Evolutionary conservation across 2,797 vertebrate genomes (phyloP).

Genomic region (Pangasius krempfi): DNA sequence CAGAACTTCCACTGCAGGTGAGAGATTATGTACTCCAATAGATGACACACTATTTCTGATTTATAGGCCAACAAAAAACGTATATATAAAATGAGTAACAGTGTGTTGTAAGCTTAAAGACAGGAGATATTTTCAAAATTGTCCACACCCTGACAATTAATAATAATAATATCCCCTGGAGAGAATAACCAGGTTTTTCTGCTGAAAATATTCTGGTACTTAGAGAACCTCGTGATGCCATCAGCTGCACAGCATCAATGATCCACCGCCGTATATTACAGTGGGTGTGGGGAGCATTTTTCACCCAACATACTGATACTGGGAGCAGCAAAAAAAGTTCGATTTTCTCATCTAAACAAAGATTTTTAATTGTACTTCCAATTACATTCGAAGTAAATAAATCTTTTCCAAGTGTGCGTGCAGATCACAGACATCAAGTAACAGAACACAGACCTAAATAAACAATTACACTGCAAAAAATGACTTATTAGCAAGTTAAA

Average conservation of each 20-base stretch:
- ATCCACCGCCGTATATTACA: not conserved
- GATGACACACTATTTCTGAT: not conserved
- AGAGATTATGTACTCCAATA: slow-evolving; percentile 12
- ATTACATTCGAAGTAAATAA: not conserved
- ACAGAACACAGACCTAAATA: not conserved
- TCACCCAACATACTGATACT: no score
- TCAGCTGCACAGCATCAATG: not conserved
- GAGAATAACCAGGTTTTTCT: not conserved
- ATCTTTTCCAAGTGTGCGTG: not conserved
- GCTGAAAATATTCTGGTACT: not conserved
- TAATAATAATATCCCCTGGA: not conserved
- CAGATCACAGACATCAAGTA: not conserved
- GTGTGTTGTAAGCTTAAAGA: not conserved
- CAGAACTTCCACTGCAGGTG: slow-evolving; percentile 90
- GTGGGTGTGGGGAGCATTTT: not conserved
- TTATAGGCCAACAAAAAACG: not conserved
- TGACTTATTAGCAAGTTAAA: not conserved
- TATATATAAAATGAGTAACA: not conserved
- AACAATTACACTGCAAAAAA: not conserved
- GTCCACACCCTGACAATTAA: not conserved
- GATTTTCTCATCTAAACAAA: not conserved
- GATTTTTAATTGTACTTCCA: not conserved
- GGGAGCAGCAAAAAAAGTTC: no score
- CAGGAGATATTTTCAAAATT: not conserved
- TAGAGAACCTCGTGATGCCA: not conserved